Conservation (phyloP, 2,113 vertebrate genomes). For the Cinclus cinclus region DNA sequence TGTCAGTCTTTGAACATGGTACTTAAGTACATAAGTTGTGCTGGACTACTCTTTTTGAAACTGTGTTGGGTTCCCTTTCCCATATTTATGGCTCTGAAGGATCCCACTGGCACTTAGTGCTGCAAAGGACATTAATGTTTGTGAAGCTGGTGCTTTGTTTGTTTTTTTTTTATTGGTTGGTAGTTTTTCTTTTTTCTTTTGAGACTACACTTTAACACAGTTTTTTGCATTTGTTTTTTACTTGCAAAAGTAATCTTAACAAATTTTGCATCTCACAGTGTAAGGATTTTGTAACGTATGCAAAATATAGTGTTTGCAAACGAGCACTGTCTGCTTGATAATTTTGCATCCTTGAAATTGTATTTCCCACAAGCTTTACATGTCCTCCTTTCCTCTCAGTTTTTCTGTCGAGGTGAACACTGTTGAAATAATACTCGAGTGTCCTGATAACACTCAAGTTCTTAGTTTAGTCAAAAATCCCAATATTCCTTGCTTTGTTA, state of each 20-base stretch:
- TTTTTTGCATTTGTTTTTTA: background rate
- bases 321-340: background rate
- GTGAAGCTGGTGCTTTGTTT: background rate
- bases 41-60: background rate
- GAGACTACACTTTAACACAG: background rate
- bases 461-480: background rate
- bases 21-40: rapidly evolving
- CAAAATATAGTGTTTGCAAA: background rate
- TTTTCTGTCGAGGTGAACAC: background rate
- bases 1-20: background rate
- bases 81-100: rapidly evolving
- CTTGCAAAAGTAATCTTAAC: background rate
- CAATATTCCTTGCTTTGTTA: background rate
- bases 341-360: background rate
- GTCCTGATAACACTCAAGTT: background rate
- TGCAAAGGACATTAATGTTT: background rate
- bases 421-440: background rate
- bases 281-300: background rate
- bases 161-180: background rate
- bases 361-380: background rate
- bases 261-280: background rate
- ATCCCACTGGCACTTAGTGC: background rate
- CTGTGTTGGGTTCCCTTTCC: background rate
- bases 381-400: background rate
- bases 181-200: background rate